Conservation (phyloP, 1,140 invertebrate genomes). For the Helicoverpa zea region DNA sequence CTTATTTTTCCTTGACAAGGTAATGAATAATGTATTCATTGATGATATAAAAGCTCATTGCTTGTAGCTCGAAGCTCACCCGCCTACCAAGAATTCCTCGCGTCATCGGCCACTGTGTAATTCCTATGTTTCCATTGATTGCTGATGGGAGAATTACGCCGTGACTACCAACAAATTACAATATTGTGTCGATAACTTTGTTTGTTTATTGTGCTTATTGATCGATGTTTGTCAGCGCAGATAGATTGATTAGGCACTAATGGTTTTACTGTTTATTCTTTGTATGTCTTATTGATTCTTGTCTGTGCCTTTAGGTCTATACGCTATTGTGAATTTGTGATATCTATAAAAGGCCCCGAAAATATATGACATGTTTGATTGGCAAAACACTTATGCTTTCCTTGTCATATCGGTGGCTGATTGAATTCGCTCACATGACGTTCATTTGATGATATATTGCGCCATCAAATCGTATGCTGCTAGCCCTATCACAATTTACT, state of each 20-base stretch:
- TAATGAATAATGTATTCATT: conserved; percentile 47
- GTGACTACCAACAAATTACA: conserved; percentile 17
- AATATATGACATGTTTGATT: neutral
- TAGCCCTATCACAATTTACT: conserved; percentile 45
- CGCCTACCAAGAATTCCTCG: conserved; percentile 49
- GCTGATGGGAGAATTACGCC: conserved; percentile 33
- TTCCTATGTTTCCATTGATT: conserved; percentile 53
- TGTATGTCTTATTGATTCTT: neutral
- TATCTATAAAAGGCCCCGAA: neutral
- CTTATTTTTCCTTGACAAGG: conserved; percentile 36
- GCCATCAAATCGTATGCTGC: conserved; percentile 27
- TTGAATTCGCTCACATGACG: conserved; percentile 28
- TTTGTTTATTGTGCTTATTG: conserved; percentile 21
- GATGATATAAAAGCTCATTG: conserved; percentile 52
- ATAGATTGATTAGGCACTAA: conserved; percentile 24
- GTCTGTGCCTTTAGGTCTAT: neutral
- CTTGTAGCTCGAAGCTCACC: conserved; percentile 48
- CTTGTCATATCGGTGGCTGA: conserved; percentile 14
- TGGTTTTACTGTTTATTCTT: neutral
- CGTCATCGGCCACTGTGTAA: conserved; percentile 49
- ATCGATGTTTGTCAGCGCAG: conserved; percentile 26
- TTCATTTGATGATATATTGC: conserved; percentile 42
- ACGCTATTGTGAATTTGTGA: neutral
- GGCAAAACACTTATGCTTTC: conserved; percentile 21
- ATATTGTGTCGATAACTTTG: conserved; percentile 8